Percentiles rank a stretch among this genome's conserved stretches.
phyloP scores from a whole-genome alignment of 2,797 vertebrate species.

The Furcifer pardalis region DNA sequence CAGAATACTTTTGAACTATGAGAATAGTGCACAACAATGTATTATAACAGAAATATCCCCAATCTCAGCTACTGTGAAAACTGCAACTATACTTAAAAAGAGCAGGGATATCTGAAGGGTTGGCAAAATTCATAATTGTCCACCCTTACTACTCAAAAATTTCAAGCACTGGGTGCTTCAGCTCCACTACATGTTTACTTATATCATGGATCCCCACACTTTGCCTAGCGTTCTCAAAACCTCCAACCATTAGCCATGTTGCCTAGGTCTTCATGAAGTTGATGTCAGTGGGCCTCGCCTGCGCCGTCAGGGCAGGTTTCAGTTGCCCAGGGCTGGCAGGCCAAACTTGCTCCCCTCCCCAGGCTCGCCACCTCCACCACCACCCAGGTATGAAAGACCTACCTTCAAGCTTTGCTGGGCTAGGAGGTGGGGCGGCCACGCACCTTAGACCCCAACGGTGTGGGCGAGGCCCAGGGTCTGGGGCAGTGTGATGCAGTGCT shows the following conservation, averaged over 20 bases:
- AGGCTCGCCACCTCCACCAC: no score
- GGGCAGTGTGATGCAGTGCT: no score
- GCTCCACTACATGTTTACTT: not conserved
- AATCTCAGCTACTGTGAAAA: not conserved
- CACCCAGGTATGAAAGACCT: no score
- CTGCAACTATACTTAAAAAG: not conserved
- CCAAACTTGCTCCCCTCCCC: no score
- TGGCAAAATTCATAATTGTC: not conserved
- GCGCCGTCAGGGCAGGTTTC: no score
- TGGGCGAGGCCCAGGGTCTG: no score
- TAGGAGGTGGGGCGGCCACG: no score
- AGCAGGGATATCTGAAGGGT: not conserved
- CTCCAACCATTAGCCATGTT: not conserved
- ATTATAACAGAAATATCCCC: not conserved
- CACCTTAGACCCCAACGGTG: no score
- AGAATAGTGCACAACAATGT: not conserved
- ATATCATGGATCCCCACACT: not conserved
- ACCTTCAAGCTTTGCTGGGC: no score
- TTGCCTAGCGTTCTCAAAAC: not conserved
- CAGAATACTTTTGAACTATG: not conserved
- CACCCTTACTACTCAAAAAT: not conserved
- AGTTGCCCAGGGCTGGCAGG: no score
- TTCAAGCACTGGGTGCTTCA: not conserved
- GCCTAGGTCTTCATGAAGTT: not conserved
- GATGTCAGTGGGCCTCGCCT: no score